Percentiles rank a stretch among this genome's conserved stretches.
These are phyloP conservation scores for Platichthys stellatus DNA, from an alignment of 2,113 vertebrate species.

Conservation along the genomic window DNA sequence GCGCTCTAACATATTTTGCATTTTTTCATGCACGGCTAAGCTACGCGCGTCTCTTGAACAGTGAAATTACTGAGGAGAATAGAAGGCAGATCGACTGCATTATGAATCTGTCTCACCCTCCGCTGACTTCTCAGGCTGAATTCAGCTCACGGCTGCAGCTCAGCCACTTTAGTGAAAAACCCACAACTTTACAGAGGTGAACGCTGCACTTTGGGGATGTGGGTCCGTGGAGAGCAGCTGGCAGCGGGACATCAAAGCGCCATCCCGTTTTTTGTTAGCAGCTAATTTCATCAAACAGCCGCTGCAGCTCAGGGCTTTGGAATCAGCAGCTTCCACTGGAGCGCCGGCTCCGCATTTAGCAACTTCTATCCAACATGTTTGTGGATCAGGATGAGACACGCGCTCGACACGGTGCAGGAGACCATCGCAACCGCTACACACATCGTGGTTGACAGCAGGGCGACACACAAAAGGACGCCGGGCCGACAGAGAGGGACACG, in stretches of 20 bases:
- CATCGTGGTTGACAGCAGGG: constrained; percentile 45
- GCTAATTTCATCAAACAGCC: constrained; percentile 77
- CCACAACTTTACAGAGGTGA: constrained; percentile 56
- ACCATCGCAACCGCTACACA: constrained; percentile 35
- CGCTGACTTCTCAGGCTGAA: constrained; percentile 15
- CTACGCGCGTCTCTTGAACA: constrained; percentile 35
- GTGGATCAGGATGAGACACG: constrained; percentile 56
- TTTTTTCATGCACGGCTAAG: constrained; percentile 60
- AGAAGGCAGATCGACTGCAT: constrained; percentile 17
- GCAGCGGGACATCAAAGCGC: constrained; percentile 64
- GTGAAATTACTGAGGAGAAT: constrained; percentile 27
- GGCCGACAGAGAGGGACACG: too few relatives aligned
- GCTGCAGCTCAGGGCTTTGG: constrained; percentile 39
- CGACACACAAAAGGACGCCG: constrained; percentile 22
- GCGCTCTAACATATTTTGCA: constrained; percentile 59
- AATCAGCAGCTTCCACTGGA: constrained; percentile 43
- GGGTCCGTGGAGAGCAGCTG: constrained; percentile 49
- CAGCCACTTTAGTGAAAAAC: constrained; percentile 36
- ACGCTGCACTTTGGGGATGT: constrained; percentile 38
- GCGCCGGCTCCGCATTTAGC: constrained; percentile 65
- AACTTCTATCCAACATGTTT: constrained; percentile 48
- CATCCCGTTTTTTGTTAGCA: constrained; percentile 59
- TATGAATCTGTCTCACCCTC: constrained; percentile 14
- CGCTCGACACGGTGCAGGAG: constrained; percentile 31
- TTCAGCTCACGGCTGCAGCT: constrained; percentile 16